phyloP scores from a whole-genome alignment of 1,140 invertebrate genomes.

The Pogonomyrmex barbatus region DNA sequence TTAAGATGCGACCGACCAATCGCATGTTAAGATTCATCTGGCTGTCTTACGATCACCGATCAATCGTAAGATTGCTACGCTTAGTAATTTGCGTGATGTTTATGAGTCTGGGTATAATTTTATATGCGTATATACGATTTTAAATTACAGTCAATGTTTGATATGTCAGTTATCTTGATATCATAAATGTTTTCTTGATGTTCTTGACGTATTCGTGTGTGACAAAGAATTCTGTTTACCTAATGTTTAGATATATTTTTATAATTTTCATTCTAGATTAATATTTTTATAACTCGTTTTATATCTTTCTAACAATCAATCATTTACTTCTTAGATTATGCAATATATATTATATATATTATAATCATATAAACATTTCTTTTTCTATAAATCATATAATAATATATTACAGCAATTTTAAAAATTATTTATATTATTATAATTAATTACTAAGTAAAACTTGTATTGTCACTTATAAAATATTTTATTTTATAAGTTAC shows the following conservation, averaged over 20 bases:
- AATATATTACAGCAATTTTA: neutral
- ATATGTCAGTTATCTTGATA: neutral
- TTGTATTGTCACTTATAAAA: neutral
- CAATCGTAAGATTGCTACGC: slow-evolving; percentile 12
- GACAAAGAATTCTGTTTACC: neutral
- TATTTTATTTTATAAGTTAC: neutral
- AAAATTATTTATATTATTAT: neutral
- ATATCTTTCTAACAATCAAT: neutral
- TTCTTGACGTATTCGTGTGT: neutral
- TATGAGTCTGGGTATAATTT: neutral
- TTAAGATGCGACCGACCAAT: slow-evolving; percentile 68
- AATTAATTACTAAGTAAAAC: neutral
- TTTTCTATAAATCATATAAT: neutral
- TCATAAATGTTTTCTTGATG: neutral
- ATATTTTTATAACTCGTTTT: neutral
- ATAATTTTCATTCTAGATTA: neutral
- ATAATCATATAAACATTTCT: neutral
- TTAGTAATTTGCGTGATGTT: neutral
- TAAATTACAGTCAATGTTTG: neutral
- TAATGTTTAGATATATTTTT: neutral
- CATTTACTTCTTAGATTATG: neutral
- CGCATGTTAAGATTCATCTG: slow-evolving; percentile 48
- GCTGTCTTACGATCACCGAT: slow-evolving; percentile 37
- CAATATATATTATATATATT: neutral
- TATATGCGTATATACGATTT: neutral